Evolutionary conservation across 2,113 vertebrate genomes (phyloP).

Genomic region (Mesembrinibis cayennensis): DNA sequence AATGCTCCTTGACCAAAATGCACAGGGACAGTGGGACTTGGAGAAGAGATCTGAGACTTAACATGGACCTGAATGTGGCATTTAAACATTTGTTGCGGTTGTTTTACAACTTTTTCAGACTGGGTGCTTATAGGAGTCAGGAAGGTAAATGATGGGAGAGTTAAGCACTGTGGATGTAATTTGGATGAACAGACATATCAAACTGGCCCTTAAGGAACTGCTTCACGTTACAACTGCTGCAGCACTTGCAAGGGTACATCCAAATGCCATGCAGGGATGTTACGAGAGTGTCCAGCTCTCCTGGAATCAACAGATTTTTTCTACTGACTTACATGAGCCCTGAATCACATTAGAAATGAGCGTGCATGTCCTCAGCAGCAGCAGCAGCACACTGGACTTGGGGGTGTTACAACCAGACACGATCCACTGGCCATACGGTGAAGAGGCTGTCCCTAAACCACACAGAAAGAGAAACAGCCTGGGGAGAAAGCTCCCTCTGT

Average conservation of each 20-base stretch:
- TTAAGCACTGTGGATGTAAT: not conserved
- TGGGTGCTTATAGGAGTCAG: not conserved
- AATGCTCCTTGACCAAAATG: not conserved
- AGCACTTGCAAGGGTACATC: not conserved
- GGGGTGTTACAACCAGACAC: not conserved
- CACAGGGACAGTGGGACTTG: not conserved
- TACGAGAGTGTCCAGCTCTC: not conserved
- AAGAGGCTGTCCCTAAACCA: not conserved
- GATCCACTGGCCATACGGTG: not conserved
- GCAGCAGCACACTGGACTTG: not conserved
- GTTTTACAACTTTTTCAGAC: not conserved
- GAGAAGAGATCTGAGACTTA: not conserved
- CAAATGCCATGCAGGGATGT: not conserved
- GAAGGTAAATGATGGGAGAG: not conserved
- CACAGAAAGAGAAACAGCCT: not conserved
- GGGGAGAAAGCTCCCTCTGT: not conserved
- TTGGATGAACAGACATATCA: not conserved
- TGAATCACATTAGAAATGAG: not conserved
- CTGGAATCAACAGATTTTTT: not conserved
- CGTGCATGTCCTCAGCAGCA: not conserved
- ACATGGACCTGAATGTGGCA: fast-evolving
- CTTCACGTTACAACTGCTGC: not conserved
- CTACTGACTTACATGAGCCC: not conserved
- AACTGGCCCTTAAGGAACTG: not conserved
- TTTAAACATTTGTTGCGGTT: not conserved